Base-by-base conservation (phyloP, 1,140 invertebrate genomes). In the Philaenus spumarius region DNA sequence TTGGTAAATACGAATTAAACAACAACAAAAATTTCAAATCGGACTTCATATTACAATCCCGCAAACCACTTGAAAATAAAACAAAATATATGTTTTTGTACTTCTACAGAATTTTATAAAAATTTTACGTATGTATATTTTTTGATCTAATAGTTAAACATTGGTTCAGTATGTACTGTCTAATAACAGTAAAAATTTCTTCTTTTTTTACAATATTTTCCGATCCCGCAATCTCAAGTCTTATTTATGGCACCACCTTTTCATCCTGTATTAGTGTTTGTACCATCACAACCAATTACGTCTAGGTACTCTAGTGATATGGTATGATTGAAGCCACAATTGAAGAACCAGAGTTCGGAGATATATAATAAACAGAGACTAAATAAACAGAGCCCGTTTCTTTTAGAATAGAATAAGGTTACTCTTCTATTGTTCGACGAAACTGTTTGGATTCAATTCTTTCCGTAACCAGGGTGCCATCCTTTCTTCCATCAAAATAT, bases 231-330 rank as follows among this genome's bases (percentile, higher is more conserved):
- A 39, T 48, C 20, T 40, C 37, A 12, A 37, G 66, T 26, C 34
- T 47, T 43, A 39, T 52, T 39, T 26, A 71, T 67, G 12, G 65
- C 59, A 46, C 68, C 67, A 52, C 62, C 55, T 54, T 66, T 59
- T 39, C 56, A 62, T n/a, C n/a, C n/a, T n/a, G n/a, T n/a, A n/a
- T n/a, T n/a, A n/a, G n/a, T n/a, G n/a, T n/a, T n/a, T n/a, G 6
- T 65, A 68, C 40, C 62, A 66, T 70, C 68, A 60, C 67, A 72
- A 39, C 69, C 68, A 37, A 19, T 37, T 12, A 37, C 35, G 15
- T 45, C 22, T 66, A 52, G 52, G 46, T 64, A 58, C 56, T 51
- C 48, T 22, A 23, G 26, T 64, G 55, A 54, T 62, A 62, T 11
- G 51, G 35, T 12, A 15, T 51, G 23, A 63, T 66, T n/a, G 56